phyloP scores from a whole-genome alignment of 2,797 vertebrate genomes.

The Echeneis naucrates region DNA sequence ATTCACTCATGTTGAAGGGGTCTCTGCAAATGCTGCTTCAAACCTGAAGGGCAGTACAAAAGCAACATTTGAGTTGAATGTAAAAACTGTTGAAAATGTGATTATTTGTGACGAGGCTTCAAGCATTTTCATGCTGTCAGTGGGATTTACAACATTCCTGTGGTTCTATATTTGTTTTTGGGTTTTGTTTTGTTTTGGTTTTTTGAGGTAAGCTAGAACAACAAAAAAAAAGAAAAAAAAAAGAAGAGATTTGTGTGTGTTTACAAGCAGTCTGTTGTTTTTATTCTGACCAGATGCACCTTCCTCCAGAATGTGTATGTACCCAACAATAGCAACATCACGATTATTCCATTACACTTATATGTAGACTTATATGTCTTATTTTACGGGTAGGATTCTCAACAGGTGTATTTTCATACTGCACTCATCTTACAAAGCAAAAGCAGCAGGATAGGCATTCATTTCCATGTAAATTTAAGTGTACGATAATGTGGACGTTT shows the following conservation, averaged over 20 bases:
- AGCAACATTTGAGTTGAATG: constrained; percentile 76
- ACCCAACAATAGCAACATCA: constrained; percentile 42
- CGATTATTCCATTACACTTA: constrained; percentile 46
- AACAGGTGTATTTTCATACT: constrained; percentile 54
- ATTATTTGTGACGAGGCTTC: constrained; percentile 63
- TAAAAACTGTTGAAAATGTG: constrained; percentile 73
- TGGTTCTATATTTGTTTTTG: constrained; percentile 60
- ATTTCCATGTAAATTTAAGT: constrained; percentile 68
- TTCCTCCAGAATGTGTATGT: constrained; percentile 62
- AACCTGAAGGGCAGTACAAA: constrained; percentile 48
- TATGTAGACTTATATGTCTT: constrained; percentile 1
- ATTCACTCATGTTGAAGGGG: constrained; percentile 68
- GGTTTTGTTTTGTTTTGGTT: too few relatives aligned
- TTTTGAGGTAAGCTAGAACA: constrained; percentile 52
- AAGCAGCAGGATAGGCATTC: constrained; percentile 40
- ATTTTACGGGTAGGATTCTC: constrained; percentile 41
- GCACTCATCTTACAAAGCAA: constrained; percentile 33
- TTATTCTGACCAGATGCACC: constrained; percentile 45
- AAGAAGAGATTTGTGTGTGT: constrained; percentile 65
- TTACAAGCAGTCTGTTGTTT: constrained; percentile 69
- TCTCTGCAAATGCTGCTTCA: constrained; percentile 60
- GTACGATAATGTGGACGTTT: constrained; percentile 54
- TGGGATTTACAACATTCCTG: constrained; percentile 68
- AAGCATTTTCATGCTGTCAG: constrained; percentile 57
- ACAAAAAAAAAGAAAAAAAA: constrained; percentile 30